Percentiles rank a stretch among this genome's conserved stretches.
Conservation (phyloP, 2,888 invertebrate genomes). For the Strigamia crassipes region DNA sequence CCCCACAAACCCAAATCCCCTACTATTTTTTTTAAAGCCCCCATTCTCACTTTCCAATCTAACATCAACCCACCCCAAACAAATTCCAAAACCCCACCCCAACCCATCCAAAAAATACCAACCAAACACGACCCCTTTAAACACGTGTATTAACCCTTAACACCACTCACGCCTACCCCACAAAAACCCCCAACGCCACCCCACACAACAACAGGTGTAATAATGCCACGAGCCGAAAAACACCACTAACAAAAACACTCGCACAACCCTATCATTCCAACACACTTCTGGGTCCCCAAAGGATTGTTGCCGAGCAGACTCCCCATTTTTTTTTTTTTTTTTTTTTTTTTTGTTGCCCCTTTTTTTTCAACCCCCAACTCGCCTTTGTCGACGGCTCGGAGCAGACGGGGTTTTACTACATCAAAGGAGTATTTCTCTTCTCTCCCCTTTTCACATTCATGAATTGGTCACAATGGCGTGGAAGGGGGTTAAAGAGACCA, state of each 20-base stretch:
- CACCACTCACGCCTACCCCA: neutral
- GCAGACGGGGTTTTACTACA: slow-evolving; percentile 20
- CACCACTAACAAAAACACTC: neutral
- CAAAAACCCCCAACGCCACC: neutral
- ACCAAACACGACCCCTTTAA: neutral
- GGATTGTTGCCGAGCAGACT: slow-evolving; percentile 20
- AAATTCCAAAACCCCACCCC: neutral
- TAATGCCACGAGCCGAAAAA: slow-evolving; percentile 1
- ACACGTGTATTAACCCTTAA: neutral
- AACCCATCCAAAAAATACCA: neutral
- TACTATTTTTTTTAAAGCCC: too few relatives aligned
- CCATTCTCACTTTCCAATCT: too few relatives aligned
- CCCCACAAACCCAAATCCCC: too few relatives aligned
- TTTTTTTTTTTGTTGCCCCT: neutral
- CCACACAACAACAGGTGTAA: neutral
- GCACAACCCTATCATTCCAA: slow-evolving; percentile 17
- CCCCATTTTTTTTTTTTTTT: neutral
- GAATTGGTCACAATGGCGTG: neutral
- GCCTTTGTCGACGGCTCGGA: neutral
- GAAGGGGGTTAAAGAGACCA: slow-evolving; percentile 17
- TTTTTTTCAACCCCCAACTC: too few relatives aligned
- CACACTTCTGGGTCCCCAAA: neutral
- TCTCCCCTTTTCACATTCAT: slow-evolving; percentile 3
- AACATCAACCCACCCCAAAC: neutral
- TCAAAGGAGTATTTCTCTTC: slow-evolving; percentile 14